Conservation (phyloP, 2,888 invertebrate species). For the Caenorhabditis panamensis region DNA sequence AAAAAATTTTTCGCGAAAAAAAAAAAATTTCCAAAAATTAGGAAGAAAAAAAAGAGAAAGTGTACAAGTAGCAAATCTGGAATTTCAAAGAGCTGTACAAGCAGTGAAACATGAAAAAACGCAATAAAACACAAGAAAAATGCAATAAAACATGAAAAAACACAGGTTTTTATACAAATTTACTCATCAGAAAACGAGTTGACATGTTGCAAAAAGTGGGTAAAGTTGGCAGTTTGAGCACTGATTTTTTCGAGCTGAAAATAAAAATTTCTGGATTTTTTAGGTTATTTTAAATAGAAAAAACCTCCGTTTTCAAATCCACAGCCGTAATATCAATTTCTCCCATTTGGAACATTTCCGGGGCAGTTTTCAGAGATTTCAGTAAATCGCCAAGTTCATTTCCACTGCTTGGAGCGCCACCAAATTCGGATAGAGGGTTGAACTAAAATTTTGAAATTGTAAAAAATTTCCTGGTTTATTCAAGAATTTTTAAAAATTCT, state of each 20-base stretch:
- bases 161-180: neutral
- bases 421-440: conserved; percentile 40
- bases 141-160: conserved; percentile 12
- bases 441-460: conserved; percentile 25
- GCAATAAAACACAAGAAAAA: neutral
- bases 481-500: neutral
- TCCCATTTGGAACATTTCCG: conserved; percentile 33
- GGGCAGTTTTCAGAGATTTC: conserved; percentile 46
- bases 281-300: neutral
- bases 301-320: conserved; percentile 46
- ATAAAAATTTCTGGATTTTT: too few species aligned
- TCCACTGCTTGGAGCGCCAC: conserved; percentile 31
- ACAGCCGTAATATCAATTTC: conserved; percentile 28
- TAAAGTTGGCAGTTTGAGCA: conserved; percentile 35
- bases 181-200: conserved; percentile 55
- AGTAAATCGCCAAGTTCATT: conserved; percentile 49
- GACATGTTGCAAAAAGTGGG: conserved; percentile 37
- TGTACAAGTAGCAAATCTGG: neutral
- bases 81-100: conserved; percentile 14
- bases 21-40: neutral
- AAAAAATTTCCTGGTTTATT: neutral
- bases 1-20: conserved; percentile 11
- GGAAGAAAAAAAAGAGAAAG: conserved; percentile 8
- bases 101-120: neutral
- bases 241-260: conserved; percentile 44